These are phyloP conservation scores for Brienomyrus brachyistius DNA, from an alignment of 2,113 vertebrate genomes.

Conservation along the genomic window DNA sequence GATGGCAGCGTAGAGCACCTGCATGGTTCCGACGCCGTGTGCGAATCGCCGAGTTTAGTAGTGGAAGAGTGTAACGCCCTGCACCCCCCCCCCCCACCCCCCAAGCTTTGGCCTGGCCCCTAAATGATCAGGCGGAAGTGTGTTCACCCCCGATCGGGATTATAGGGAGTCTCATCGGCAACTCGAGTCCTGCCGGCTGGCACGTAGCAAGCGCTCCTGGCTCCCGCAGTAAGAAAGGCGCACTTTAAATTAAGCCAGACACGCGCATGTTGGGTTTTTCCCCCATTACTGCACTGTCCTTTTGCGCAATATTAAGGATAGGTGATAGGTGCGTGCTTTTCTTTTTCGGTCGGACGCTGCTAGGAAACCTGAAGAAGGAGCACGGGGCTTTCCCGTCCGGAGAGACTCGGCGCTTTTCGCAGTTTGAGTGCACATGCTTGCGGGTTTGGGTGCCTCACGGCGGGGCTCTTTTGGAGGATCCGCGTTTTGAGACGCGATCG, in stretches of 20 bases:
- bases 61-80: neutral
- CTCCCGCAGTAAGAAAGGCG: constrained; percentile 5
- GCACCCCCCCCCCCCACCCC: constrained; percentile 6
- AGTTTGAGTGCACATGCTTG: constrained; percentile 7
- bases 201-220: neutral
- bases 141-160: constrained; percentile 58
- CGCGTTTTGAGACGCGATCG: neutral
- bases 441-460: constrained; percentile 16
- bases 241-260: neutral
- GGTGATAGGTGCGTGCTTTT: constrained; percentile 6
- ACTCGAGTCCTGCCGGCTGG: constrained; percentile 28
- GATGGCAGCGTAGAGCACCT: neutral
- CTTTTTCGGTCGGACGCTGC: constrained; percentile 12
- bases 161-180: constrained; percentile 64
- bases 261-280: neutral
- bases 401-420: neutral
- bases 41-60: neutral
- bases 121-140: constrained; percentile 65
- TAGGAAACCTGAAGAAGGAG: constrained; percentile 25
- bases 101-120: constrained; percentile 47
- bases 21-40: neutral
- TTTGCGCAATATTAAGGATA: neutral
- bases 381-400: neutral
- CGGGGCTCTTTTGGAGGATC: constrained; percentile 18
- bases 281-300: neutral